phyloP scores from a whole-genome alignment of 2,797 vertebrate species.

The Chelon auratus region DNA sequence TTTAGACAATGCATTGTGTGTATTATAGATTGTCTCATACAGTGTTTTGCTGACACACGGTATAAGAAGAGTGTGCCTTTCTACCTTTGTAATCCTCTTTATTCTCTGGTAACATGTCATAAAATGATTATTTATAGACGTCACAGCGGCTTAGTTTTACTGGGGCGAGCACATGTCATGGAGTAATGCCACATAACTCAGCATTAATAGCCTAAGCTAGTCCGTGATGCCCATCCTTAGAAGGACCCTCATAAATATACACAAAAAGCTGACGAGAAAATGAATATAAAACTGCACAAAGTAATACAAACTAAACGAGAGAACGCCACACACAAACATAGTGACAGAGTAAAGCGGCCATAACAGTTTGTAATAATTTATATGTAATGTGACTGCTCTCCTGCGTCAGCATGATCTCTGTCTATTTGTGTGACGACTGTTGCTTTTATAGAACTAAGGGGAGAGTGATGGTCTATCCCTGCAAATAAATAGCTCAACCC shows the following conservation, averaged over 20 bases:
- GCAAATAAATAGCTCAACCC: not conserved
- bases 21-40: constrained; percentile 21
- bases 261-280: not conserved
- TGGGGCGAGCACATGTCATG: constrained; percentile 1
- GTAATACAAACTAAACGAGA: no score
- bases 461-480: not conserved
- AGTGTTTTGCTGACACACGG: constrained; percentile 20
- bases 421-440: no score
- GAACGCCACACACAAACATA: not conserved
- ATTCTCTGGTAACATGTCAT: not conserved
- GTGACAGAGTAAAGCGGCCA: not conserved
- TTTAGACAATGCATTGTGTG: constrained; percentile 2
- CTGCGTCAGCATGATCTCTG: no score
- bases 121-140: not conserved
- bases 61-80: not conserved
- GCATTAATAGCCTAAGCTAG: constrained; percentile 22
- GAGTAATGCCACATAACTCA: constrained; percentile 12
- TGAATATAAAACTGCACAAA: not conserved
- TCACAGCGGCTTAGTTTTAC: constrained; percentile 15
- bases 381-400: no score
- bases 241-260: not conserved
- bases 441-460: not conserved
- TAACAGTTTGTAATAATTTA: no score
- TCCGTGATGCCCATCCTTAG: constrained; percentile 5
- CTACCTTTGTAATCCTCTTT: not conserved